Conservation (phyloP, 2,888 invertebrate species). For the Mycalesis mineus region DNA sequence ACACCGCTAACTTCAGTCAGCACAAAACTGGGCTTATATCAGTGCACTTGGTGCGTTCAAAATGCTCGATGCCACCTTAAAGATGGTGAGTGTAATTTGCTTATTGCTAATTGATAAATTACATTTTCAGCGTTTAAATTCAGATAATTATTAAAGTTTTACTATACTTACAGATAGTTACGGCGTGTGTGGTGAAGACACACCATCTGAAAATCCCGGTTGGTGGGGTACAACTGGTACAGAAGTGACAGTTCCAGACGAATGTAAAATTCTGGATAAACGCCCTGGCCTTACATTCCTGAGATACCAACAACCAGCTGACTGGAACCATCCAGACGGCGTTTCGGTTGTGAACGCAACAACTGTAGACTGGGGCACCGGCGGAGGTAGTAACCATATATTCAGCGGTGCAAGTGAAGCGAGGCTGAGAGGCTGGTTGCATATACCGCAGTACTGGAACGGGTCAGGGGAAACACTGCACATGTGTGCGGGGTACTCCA, state of each 20-base stretch:
- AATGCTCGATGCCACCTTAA: conserved; percentile 93
- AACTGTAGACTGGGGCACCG: conserved; percentile 87
- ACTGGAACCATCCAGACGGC: conserved; percentile 92
- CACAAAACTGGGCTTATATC: conserved; percentile 85
- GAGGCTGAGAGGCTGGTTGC: conserved; percentile 87
- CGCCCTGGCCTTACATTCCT: conserved; percentile 93
- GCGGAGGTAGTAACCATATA: conserved; percentile 82
- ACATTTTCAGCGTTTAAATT: background rate
- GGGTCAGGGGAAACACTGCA: conserved; percentile 82
- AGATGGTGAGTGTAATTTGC: conserved; percentile 78
- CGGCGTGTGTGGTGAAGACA: conserved; percentile 91
- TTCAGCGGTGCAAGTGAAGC: conserved; percentile 86
- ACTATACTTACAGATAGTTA: conserved; percentile 78
- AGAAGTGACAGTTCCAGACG: conserved; percentile 83
- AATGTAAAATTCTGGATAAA: conserved; percentile 87
- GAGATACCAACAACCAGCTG: conserved; percentile 91
- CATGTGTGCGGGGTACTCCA: conserved; percentile 88
- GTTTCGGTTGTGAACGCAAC: conserved; percentile 92
- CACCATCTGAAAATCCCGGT: conserved; percentile 87
- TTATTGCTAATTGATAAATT: background rate
- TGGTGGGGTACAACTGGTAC: conserved; percentile 95
- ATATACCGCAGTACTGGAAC: conserved; percentile 87
- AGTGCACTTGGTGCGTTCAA: conserved; percentile 96
- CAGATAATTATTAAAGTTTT: background rate
- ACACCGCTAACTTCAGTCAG: conserved; percentile 79